Conservation (phyloP, 1,140 invertebrate genomes). For the Teleopsis dalmanni region DNA sequence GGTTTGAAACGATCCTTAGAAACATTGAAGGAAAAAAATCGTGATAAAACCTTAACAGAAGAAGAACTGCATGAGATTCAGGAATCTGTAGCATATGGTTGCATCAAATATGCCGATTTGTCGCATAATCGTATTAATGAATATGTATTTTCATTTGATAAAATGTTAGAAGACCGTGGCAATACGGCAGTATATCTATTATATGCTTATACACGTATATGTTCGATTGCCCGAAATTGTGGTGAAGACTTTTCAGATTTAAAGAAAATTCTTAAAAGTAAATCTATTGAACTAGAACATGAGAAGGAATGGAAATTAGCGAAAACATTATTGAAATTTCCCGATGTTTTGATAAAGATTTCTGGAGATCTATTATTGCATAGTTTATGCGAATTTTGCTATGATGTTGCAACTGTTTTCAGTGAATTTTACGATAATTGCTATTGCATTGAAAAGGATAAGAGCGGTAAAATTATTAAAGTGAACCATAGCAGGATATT, state of each 20-base stretch:
- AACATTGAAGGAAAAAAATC: constrained; percentile 84
- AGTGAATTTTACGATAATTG: constrained; percentile 97
- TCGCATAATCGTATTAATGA: constrained; percentile 89
- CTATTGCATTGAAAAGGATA: constrained; percentile 93
- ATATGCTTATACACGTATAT: constrained; percentile 92
- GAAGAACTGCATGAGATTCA: constrained; percentile 81
- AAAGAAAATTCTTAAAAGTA: constrained; percentile 49
- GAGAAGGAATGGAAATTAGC: constrained; percentile 93
- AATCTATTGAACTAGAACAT: constrained; percentile 59
- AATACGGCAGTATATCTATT: constrained; percentile 98
- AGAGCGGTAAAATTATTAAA: constrained; percentile 64
- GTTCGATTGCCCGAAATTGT: constrained; percentile 79
- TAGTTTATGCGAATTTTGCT: constrained; percentile 90
- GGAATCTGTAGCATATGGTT: constrained; percentile 92
- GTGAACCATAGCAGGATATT: constrained; percentile 83
- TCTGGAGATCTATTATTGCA: constrained; percentile 81
- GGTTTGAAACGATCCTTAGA: constrained; percentile 76
- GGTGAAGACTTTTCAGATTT: constrained; percentile 55
- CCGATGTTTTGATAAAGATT: constrained; percentile 80
- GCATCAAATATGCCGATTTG: constrained; percentile 98
- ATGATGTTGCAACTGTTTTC: constrained; percentile 87
- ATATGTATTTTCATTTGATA: constrained; percentile 98
- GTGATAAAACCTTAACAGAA: constrained; percentile 72
- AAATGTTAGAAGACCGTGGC: constrained; percentile 98
- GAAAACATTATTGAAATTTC: constrained; percentile 77